Evolutionary conservation across 2,797 vertebrate genomes (phyloP).

Genomic region (Propithecus deckenii): DNA sequence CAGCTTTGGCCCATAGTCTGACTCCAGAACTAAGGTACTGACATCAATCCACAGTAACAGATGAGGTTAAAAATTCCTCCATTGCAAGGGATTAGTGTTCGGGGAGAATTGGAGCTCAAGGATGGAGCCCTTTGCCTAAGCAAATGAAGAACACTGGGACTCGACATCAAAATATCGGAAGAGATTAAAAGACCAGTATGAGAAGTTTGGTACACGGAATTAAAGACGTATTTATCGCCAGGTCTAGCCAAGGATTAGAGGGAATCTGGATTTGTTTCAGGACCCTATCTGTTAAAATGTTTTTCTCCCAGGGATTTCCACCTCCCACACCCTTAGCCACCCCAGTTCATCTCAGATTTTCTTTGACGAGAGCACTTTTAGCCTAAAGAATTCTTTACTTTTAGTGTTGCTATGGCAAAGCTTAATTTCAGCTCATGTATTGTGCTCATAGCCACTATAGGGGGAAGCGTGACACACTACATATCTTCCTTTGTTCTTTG

Average conservation of each 20-base stretch:
- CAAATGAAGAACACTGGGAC: background rate
- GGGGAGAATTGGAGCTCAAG: background rate
- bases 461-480: background rate
- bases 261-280: background rate
- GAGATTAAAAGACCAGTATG: background rate
- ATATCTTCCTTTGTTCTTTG: constrained; percentile 63
- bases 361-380: background rate
- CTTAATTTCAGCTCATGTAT: constrained; percentile 15
- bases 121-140: background rate
- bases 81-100: background rate
- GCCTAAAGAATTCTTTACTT: constrained; percentile 53
- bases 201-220: background rate
- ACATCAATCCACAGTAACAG: background rate
- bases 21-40: background rate
- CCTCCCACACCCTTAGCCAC: background rate
- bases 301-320: background rate
- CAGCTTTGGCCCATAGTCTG: background rate
- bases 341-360: background rate
- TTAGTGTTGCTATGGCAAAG: constrained; percentile 49
- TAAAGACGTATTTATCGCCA: background rate
- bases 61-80: background rate
- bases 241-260: background rate
- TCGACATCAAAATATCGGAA: background rate
- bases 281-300: background rate
- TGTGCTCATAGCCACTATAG: constrained; percentile 21